Conservation (phyloP, 2,888 invertebrate species). For the Drosophila meridiana region DNA sequence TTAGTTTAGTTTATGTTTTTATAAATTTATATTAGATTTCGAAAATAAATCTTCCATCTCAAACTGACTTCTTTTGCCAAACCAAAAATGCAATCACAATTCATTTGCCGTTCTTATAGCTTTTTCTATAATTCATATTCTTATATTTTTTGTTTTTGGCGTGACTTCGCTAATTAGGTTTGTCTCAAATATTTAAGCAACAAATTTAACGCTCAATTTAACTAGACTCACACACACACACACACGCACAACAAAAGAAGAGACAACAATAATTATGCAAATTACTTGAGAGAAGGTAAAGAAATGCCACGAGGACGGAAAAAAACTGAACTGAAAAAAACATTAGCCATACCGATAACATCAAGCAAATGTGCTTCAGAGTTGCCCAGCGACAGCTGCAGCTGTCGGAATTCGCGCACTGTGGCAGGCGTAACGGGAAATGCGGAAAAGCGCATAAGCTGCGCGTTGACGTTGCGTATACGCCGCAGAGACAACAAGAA, state of each 20-base stretch:
- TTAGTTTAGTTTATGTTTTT: too few species aligned
- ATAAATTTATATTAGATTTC: too few species aligned
- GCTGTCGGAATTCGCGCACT: slow-evolving; percentile 66
- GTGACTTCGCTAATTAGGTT: slow-evolving; percentile 59
- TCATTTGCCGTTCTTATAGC: background rate
- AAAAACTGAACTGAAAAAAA: slow-evolving; percentile 1
- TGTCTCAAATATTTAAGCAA: slow-evolving; percentile 64
- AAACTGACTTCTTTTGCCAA: background rate
- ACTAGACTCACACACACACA: slow-evolving; percentile 28
- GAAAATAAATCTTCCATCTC: background rate
- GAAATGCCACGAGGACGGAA: slow-evolving; percentile 9
- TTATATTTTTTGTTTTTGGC: slow-evolving; percentile 7
- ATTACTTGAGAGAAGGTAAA: slow-evolving; percentile 44
- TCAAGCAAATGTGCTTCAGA: slow-evolving; percentile 40
- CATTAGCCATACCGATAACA: slow-evolving; percentile 41
- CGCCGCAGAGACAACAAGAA: slow-evolving; percentile 37
- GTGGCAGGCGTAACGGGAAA: slow-evolving; percentile 24
- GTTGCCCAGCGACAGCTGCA: slow-evolving; percentile 41
- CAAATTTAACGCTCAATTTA: slow-evolving; percentile 73
- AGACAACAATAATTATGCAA: slow-evolving; percentile 70
- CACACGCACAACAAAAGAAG: slow-evolving; percentile 24
- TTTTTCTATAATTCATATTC: slow-evolving; percentile 5
- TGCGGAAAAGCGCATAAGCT: slow-evolving; percentile 78
- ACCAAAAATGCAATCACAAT: background rate
- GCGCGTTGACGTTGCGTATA: slow-evolving; percentile 70